Base-by-base conservation (phyloP, 1,140 invertebrate genomes). In the Drosophila parabipectinata region DNA sequence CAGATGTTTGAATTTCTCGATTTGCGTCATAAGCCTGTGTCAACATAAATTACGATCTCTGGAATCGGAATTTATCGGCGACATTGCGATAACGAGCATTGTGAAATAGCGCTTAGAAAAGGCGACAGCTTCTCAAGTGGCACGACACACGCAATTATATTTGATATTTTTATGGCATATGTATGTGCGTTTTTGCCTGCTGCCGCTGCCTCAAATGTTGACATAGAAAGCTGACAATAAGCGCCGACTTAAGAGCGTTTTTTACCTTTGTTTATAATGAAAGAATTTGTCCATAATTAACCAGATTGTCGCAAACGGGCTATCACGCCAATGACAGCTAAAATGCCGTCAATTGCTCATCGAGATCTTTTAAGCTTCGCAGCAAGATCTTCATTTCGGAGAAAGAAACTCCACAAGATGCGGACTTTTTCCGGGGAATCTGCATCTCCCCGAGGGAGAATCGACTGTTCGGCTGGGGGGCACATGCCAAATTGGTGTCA, bases 401-500 rank as follows among this genome's bases (percentile, higher is more conserved):
- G 5, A 48, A 50, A 28, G 26, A 39, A 48, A 7, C 24, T 10
- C 44, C 15, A 50, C 26, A 21, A 64, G 45, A 26, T 32, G 28
- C 28, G 41, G 4, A 15, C 18, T 48, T 61, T 26, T 15, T 15
- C 10, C 18, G 59, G 37, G 37, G 45, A 66, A 75, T 75, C 72
- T 66, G 59, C 59, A 74, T 74, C 18, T 44, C 39, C 71, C 67
- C 18, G 47, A 53, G 69, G 67, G 5, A 44, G 10, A 44, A 15
- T 3, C 50, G 56, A 72, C 37, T 56, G 53, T 56, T 39, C 53
- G 64, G 62, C 41, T 44, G 44, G 51, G 60, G 62, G 52, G 66
- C 51, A 58, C 62, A 81, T 61, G 83, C 82, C 82, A 82, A 82
- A 85, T 85, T 85, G 82, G 85, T 85, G 82, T 85, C 82, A 82